These are phyloP conservation scores for Calcarius lapponicus DNA, from an alignment of 2,797 vertebrate species.

Conservation along the genomic window DNA sequence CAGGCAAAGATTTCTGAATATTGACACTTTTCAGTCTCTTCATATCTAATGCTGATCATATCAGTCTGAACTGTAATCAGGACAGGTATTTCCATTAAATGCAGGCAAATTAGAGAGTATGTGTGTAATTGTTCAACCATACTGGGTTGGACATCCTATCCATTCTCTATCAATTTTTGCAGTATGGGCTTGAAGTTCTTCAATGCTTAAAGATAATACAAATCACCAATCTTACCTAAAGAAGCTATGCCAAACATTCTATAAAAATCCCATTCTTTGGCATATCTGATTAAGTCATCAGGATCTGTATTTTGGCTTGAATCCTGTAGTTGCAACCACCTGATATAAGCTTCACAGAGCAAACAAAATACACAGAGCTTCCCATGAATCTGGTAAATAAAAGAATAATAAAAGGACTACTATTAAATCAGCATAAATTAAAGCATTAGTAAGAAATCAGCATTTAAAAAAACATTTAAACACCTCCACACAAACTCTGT, in stretches of 20 bases:
- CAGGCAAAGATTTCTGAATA: neutral
- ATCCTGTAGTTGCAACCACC: constrained; percentile 90
- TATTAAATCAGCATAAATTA: neutral
- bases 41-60: neutral
- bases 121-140: neutral
- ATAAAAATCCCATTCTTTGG: constrained; percentile 98
- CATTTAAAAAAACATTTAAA: constrained; percentile 11
- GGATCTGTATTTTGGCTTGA: constrained; percentile 86
- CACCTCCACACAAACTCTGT: neutral
- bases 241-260: constrained; percentile 89
- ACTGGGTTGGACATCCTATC: neutral
- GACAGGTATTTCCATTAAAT: neutral
- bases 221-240: constrained; percentile 79
- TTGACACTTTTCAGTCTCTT: neutral
- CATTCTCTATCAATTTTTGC: neutral
- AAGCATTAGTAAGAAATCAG: neutral
- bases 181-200: neutral
- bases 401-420: constrained; percentile 13
- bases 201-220: neutral
- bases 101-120: neutral
- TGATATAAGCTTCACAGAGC: constrained; percentile 93
- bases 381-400: constrained; percentile 89
- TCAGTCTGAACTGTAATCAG: neutral
- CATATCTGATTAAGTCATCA: constrained; percentile 94
- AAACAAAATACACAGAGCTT: constrained; percentile 94